A percentile compares a stretch with the other conserved stretches of the same genome.
Evolutionary conservation across 2,113 vertebrate genomes (phyloP).

Genomic region (Passer domesticus): DNA sequence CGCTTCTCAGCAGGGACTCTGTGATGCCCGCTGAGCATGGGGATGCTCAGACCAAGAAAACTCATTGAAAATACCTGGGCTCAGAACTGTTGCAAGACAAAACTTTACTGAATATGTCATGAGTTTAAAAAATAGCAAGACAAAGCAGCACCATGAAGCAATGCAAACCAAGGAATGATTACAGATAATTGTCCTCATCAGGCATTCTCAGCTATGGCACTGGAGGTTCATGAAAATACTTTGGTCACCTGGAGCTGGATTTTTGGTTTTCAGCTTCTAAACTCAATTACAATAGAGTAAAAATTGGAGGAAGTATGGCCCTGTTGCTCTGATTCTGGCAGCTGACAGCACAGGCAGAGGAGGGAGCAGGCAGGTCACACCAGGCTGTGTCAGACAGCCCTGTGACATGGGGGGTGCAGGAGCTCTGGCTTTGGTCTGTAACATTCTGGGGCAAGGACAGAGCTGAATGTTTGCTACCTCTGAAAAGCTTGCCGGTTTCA

Average conservation of each 20-base stretch:
- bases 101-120: neutral
- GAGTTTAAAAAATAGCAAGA: neutral
- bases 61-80: neutral
- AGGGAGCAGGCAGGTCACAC: neutral
- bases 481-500: neutral
- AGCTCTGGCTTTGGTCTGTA: neutral
- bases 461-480: neutral
- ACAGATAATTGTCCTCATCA: neutral
- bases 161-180: neutral
- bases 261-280: neutral
- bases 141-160: neutral
- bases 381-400: neutral
- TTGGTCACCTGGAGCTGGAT: neutral
- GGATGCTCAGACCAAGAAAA: neutral
- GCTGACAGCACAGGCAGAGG: fast-evolving
- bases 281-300: neutral
- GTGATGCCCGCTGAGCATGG: fast-evolving
- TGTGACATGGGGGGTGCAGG: fast-evolving
- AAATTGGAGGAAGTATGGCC: neutral
- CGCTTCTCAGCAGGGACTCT: neutral
- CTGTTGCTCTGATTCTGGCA: neutral
- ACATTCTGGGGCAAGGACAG: neutral
- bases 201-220: neutral
- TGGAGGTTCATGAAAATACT: neutral
- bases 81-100: neutral